Percentiles rank a stretch among this genome's conserved stretches.
phyloP scores from a whole-genome alignment of 2,888 invertebrate species.

The Mermis nigrescens region DNA sequence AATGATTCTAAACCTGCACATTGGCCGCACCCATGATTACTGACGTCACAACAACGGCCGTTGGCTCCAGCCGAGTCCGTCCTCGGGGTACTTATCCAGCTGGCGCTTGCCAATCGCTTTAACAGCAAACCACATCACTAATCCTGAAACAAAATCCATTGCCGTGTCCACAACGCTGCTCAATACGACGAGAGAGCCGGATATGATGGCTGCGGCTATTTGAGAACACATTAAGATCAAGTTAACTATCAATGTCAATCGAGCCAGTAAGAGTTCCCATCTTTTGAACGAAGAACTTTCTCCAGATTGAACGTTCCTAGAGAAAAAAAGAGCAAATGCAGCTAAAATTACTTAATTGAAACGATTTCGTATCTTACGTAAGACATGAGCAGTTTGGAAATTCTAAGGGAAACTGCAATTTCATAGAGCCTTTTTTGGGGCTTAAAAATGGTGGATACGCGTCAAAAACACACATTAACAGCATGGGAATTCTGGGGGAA shows the following conservation, averaged over 20 bases:
- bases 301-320: too few species aligned
- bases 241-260: conserved; percentile 23
- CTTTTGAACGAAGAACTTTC: conserved; percentile 7
- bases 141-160: conserved; percentile 37
- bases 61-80: conserved; percentile 35
- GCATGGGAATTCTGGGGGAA: too few species aligned
- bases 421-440: too few species aligned
- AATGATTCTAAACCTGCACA: too few species aligned
- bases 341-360: too few species aligned
- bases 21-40: conserved; percentile 38
- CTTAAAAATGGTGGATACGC: too few species aligned
- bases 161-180: conserved; percentile 38
- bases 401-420: too few species aligned
- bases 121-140: conserved; percentile 34
- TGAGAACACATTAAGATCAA: conserved; percentile 34
- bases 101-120: conserved; percentile 34
- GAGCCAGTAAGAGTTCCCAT: conserved; percentile 15
- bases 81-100: conserved; percentile 37
- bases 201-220: conserved; percentile 34
- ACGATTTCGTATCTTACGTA: too few species aligned
- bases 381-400: too few species aligned
- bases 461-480: too few species aligned
- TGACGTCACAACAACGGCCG: conserved; percentile 35
- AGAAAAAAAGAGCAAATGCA: too few species aligned
- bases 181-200: conserved; percentile 38